These are phyloP conservation scores for Suillia variegata DNA, from an alignment of 2,888 invertebrate species.

Conservation along the genomic window DNA sequence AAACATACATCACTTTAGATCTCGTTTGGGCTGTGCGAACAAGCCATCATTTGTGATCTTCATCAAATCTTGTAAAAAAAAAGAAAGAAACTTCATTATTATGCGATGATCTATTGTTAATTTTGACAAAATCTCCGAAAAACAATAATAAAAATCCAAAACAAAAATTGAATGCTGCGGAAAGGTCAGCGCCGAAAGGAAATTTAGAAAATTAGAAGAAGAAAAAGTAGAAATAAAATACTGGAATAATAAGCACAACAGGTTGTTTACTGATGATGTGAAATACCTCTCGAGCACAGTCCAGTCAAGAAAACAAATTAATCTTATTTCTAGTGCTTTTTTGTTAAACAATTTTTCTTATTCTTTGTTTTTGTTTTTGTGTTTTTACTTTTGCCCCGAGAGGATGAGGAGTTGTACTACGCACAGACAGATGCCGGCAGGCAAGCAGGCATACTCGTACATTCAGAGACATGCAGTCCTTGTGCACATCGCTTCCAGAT, in stretches of 20 bases:
- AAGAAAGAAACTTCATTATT: not conserved
- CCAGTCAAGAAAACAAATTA: conserved; percentile 42
- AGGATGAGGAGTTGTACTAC: conserved; percentile 15
- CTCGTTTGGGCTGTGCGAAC: too few relatives aligned
- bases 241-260: conserved; percentile 34
- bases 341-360: not conserved
- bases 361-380: not conserved
- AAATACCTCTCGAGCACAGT: conserved; percentile 4
- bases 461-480: conserved; percentile 25
- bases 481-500: conserved; percentile 37
- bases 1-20: too few relatives aligned
- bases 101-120: conserved; percentile 20
- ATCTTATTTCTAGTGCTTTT: conserved; percentile 39
- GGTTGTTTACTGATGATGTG: conserved; percentile 40
- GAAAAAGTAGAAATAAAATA: conserved; percentile 31
- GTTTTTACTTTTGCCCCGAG: not conserved
- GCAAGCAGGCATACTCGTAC: too few relatives aligned
- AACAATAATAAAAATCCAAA: not conserved
- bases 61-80: too few relatives aligned
- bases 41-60: not conserved
- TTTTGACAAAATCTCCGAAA: conserved; percentile 12
- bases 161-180: not conserved
- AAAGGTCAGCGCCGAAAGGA: not conserved
- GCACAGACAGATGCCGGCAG: too few relatives aligned
- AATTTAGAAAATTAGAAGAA: too few relatives aligned